These are phyloP conservation scores for Ceratitis capitata DNA, from an alignment of 1,140 invertebrate species.

Conservation along the genomic window DNA sequence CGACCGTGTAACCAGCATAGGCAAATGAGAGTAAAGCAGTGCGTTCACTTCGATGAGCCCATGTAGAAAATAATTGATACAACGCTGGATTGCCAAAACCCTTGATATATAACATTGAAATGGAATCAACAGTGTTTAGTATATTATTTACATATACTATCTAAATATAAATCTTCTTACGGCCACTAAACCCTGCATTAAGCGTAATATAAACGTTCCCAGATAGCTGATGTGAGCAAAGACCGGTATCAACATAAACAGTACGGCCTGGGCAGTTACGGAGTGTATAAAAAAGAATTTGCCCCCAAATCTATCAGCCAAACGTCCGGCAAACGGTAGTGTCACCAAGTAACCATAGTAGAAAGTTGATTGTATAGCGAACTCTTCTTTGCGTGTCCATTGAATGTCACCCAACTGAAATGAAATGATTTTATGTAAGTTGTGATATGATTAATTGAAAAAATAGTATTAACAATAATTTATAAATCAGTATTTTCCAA, in stretches of 20 bases:
- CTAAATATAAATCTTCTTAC: conserved; percentile 49
- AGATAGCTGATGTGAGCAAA: conserved; percentile 51
- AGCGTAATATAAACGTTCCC: conserved; percentile 44
- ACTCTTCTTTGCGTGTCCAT: conserved; percentile 54
- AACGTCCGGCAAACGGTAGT: conserved; percentile 51
- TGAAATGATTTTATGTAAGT: no score
- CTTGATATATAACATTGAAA: conserved; percentile 45
- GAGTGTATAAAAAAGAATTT: conserved; percentile 55
- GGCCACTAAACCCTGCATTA: conserved; percentile 52
- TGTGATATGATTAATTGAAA: no score
- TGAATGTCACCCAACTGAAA: conserved; percentile 49
- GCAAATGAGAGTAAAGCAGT: conserved; percentile 56
- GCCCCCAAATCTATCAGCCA: conserved; percentile 56
- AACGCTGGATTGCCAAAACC: conserved; percentile 56
- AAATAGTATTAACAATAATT: no score
- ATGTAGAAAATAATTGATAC: conserved; percentile 57
- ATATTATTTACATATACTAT: no score
- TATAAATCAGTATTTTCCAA: no score
- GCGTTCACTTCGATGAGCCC: conserved; percentile 60
- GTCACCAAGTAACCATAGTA: conserved; percentile 58
- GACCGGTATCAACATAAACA: conserved; percentile 51
- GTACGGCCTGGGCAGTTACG: conserved; percentile 45
- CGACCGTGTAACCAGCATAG: conserved; percentile 55
- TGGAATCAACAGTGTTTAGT: no score
- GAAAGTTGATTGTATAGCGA: conserved; percentile 51